Percentiles rank a stretch among this genome's conserved stretches.
These are phyloP conservation scores for Caenorhabditis parvicauda DNA, from an alignment of 2,888 invertebrate genomes.

Conservation along the genomic window DNA sequence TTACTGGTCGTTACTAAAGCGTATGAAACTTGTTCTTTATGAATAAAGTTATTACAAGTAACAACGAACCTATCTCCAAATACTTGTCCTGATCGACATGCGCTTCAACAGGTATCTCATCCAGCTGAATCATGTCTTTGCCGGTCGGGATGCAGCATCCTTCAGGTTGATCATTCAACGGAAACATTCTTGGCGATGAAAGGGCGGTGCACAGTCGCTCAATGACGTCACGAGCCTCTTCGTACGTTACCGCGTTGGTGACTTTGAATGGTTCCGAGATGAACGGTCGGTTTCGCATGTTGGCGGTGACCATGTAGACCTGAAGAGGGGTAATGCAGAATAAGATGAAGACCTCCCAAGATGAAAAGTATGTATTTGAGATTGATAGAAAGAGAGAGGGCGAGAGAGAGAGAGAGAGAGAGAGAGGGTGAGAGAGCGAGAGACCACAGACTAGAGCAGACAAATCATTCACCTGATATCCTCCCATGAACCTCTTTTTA, in stretches of 20 bases:
- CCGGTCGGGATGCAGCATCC: conserved; percentile 27
- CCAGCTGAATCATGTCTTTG: conserved; percentile 27
- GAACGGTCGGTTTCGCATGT: conserved; percentile 37
- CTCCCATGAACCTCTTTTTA: conserved; percentile 30
- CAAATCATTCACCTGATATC: too few species aligned
- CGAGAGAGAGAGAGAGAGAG: neutral
- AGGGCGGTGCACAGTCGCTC: conserved; percentile 14
- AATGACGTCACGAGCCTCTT: conserved; percentile 28
- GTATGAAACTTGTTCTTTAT: neutral
- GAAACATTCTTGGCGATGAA: conserved; percentile 19
- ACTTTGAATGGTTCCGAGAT: conserved; percentile 34
- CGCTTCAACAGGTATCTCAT: conserved; percentile 25
- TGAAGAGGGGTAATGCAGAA: conserved; percentile 7
- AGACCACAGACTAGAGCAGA: too few species aligned
- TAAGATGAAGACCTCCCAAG: neutral
- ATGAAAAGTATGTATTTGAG: neutral
- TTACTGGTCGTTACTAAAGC: too few species aligned
- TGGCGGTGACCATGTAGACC: conserved; percentile 38
- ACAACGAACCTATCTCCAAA: conserved; percentile 12
- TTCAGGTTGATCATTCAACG: conserved; percentile 23
- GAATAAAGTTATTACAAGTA: neutral
- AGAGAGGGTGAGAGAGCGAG: too few species aligned
- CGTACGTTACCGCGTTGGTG: too few species aligned
- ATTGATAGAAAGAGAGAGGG: neutral
- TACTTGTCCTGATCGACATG: conserved; percentile 29